Percentiles rank a stretch among this genome's conserved stretches.
Conservation (phyloP, 2,113 vertebrate genomes). For the Prunella fulvescens region DNA sequence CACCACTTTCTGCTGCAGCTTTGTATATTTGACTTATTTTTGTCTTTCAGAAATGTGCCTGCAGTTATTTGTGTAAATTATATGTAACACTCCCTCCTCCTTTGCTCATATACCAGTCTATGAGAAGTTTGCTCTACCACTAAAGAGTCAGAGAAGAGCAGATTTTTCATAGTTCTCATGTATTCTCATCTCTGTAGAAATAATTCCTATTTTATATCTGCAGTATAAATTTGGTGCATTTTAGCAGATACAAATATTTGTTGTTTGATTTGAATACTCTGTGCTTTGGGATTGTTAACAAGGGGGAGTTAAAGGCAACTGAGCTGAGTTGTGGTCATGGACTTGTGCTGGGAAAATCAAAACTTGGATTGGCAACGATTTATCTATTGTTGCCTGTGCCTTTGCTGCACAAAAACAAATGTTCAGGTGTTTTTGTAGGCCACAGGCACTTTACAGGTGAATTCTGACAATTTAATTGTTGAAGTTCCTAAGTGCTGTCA, state of each 20-base stretch:
- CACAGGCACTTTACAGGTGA: background rate
- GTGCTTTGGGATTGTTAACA: background rate
- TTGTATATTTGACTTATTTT: conserved; percentile 39
- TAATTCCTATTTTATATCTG: background rate
- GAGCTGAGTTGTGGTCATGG: background rate
- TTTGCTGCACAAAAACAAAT: background rate
- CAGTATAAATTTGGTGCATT: background rate
- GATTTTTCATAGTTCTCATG: background rate
- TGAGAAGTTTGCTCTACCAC: background rate
- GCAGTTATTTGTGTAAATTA: conserved; percentile 38
- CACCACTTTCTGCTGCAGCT: conserved; percentile 26
- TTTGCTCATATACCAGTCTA: conserved; percentile 1
- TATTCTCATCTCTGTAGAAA: background rate
- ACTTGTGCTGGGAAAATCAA: background rate
- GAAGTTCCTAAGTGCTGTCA: background rate
- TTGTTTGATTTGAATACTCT: background rate
- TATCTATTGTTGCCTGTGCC: background rate
- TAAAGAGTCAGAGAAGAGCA: background rate
- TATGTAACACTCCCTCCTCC: background rate
- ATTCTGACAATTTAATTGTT: background rate
- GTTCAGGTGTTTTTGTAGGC: background rate
- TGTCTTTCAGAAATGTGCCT: conserved; percentile 55
- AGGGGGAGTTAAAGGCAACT: background rate
- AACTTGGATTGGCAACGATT: background rate
- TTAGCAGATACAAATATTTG: background rate